Conservation (phyloP, 2,113 vertebrate genomes). For the Aplodontia rufa region DNA sequence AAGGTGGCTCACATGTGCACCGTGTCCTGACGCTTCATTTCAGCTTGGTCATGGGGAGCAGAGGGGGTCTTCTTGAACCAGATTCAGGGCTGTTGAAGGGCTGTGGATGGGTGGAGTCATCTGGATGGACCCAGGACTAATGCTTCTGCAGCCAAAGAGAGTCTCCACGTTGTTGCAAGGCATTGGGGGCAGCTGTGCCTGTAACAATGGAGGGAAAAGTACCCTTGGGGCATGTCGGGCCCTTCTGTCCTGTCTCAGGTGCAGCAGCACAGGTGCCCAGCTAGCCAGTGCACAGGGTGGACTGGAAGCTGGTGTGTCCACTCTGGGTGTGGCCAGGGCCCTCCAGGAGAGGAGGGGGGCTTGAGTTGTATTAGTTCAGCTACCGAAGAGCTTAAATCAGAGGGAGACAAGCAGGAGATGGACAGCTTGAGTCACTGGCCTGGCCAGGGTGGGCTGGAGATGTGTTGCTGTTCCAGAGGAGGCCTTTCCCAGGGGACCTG, state of each 20-base stretch:
- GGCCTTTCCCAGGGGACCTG: background rate
- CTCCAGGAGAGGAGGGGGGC: background rate
- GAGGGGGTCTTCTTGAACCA: background rate
- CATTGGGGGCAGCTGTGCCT: background rate
- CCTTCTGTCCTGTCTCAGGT: background rate
- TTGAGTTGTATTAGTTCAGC: background rate
- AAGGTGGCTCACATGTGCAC: background rate
- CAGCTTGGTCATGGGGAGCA: background rate
- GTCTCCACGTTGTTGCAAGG: background rate
- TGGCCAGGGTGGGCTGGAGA: background rate
- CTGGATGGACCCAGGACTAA: background rate
- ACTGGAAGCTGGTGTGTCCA: background rate
- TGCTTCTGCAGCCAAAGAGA: background rate
- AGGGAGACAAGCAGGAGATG: background rate
- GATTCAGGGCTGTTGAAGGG: background rate
- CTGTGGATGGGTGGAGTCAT: background rate
- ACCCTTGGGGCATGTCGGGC: background rate
- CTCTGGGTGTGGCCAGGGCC: background rate
- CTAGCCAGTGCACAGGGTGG: background rate
- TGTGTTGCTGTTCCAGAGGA: accelerated
- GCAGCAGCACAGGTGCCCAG: background rate
- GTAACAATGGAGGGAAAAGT: background rate
- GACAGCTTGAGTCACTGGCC: background rate
- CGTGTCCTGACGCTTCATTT: background rate
- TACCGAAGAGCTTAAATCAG: background rate